Evolutionary conservation across 35 echinoderm and acorn worm species (phyloP).

Genomic region (Hemicentrotus pulcherrimus): DNA sequence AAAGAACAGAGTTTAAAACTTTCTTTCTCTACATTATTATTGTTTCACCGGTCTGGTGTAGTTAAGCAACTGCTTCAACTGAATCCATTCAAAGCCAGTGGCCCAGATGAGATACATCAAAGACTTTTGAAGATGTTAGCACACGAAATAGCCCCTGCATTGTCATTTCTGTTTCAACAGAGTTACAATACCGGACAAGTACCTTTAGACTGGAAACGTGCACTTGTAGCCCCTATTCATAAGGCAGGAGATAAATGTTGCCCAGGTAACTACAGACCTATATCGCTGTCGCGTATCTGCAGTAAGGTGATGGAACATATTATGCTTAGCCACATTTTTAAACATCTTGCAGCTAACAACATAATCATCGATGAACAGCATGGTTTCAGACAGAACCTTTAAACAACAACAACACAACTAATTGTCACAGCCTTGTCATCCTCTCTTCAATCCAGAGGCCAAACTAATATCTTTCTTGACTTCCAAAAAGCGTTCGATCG

Average conservation of each 20-base stretch:
- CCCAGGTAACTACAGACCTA: constrained; percentile 62
- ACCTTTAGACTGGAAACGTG: constrained; percentile 57
- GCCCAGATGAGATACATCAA: constrained; percentile 58
- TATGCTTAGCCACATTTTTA: constrained; percentile 55
- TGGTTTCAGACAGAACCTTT: constrained; percentile 61
- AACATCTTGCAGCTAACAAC: constrained; percentile 53
- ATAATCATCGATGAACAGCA: constrained; percentile 72
- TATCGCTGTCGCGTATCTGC: constrained; percentile 58
- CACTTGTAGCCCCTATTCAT: constrained; percentile 51
- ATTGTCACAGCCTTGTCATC: constrained; percentile 40
- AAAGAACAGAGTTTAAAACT: too few species aligned
- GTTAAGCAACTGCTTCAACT: constrained; percentile 57
- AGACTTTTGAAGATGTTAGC: constrained; percentile 52
- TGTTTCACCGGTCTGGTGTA: constrained; percentile 22
- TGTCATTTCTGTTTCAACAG: constrained; percentile 66
- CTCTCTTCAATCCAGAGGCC: constrained; percentile 48
- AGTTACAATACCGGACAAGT: constrained; percentile 46
- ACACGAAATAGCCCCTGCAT: constrained; percentile 50
- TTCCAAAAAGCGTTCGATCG: constrained; percentile 82
- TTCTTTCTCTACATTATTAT: too few species aligned
- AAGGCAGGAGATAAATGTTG: constrained; percentile 63
- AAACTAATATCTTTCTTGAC: constrained; percentile 73
- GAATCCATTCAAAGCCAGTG: constrained; percentile 59
- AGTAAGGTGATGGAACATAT: constrained; percentile 72
- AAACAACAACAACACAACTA: constrained; percentile 61